phyloP scores from a whole-genome alignment of 1,140 invertebrate species.

The Nomia melanderi region DNA sequence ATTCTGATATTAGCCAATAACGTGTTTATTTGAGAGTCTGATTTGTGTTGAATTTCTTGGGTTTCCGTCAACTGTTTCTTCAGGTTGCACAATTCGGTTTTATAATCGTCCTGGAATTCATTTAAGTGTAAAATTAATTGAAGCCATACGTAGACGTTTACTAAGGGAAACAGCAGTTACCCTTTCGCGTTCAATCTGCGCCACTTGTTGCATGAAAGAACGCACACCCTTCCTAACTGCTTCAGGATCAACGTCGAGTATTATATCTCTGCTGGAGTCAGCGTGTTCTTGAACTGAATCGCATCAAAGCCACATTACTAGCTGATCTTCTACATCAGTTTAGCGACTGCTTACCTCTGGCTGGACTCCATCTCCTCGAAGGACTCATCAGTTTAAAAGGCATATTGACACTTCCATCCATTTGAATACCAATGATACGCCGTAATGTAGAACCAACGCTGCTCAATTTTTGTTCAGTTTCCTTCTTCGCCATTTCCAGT shows the following conservation, averaged over 20 bases:
- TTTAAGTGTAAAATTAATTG: conserved; percentile 14
- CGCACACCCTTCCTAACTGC: conserved; percentile 91
- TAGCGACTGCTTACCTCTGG: conserved; percentile 75
- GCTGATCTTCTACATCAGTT: background rate
- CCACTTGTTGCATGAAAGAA: conserved; percentile 94
- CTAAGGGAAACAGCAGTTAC: conserved; percentile 75
- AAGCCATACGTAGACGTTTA: background rate
- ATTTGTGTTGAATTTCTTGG: conserved; percentile 85
- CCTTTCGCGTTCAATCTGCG: conserved; percentile 91
- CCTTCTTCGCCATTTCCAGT: conserved; percentile 88
- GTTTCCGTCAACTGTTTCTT: conserved; percentile 89
- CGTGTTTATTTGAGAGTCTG: conserved; percentile 85
- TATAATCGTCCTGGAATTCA: conserved; percentile 86
- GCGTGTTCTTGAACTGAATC: conserved; percentile 79
- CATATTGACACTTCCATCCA: conserved; percentile 87
- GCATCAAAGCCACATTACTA: conserved; percentile 1
- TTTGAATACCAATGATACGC: conserved; percentile 91
- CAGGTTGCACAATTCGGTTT: conserved; percentile 84
- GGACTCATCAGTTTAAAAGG: conserved; percentile 87
- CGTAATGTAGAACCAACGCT: conserved; percentile 90
- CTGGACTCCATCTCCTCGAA: conserved; percentile 86
- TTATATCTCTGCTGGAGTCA: conserved; percentile 81
- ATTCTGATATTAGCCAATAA: conserved; percentile 83
- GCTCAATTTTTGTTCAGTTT: conserved; percentile 91
- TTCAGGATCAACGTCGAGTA: conserved; percentile 93